Percentiles rank a stretch among this genome's conserved stretches.
Conservation (phyloP, 1,140 invertebrate genomes). For the Ylistrum balloti region DNA sequence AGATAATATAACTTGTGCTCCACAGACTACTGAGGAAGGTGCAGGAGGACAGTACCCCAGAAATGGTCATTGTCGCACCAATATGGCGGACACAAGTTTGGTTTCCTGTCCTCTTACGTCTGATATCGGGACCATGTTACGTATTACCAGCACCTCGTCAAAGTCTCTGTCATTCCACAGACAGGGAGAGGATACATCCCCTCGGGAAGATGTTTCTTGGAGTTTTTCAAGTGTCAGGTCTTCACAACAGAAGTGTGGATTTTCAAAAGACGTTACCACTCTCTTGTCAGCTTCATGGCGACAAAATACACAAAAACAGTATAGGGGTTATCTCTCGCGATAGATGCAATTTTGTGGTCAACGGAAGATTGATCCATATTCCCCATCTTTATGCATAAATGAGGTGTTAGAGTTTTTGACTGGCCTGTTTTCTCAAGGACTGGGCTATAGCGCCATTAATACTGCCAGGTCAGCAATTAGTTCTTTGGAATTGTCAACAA, state of each 20-base stretch:
- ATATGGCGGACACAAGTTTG: conserved; percentile 61
- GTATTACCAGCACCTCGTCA: background rate
- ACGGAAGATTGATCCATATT: conserved; percentile 47
- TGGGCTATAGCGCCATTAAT: conserved; percentile 60
- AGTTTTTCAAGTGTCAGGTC: conserved; percentile 57
- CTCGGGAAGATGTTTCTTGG: conserved; percentile 43
- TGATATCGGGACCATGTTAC: conserved; percentile 46
- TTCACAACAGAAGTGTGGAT: conserved; percentile 4
- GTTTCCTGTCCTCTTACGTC: conserved; percentile 49
- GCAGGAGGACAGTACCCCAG: conserved; percentile 46
- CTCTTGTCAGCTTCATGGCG: conserved; percentile 57
- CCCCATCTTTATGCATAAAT: conserved; percentile 27
- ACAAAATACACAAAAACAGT: conserved; percentile 54
- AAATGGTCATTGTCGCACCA: conserved; percentile 57
- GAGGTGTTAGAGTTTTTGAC: conserved; percentile 54
- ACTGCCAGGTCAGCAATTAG: conserved; percentile 56
- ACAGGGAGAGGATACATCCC: background rate
- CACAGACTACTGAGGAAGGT: conserved; percentile 57
- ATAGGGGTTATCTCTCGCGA: conserved; percentile 44
- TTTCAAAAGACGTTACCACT: conserved; percentile 53
- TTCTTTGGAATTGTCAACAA: conserved; percentile 42
- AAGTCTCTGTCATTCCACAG: background rate
- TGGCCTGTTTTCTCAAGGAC: conserved; percentile 44
- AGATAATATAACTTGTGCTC: too few species aligned
- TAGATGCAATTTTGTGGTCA: conserved; percentile 51